Percentiles rank a stretch among this genome's conserved stretches.
These are phyloP conservation scores for Caenorhabditis sp. DNA, from an alignment of 2,888 invertebrate genomes.

Conservation along the genomic window DNA sequence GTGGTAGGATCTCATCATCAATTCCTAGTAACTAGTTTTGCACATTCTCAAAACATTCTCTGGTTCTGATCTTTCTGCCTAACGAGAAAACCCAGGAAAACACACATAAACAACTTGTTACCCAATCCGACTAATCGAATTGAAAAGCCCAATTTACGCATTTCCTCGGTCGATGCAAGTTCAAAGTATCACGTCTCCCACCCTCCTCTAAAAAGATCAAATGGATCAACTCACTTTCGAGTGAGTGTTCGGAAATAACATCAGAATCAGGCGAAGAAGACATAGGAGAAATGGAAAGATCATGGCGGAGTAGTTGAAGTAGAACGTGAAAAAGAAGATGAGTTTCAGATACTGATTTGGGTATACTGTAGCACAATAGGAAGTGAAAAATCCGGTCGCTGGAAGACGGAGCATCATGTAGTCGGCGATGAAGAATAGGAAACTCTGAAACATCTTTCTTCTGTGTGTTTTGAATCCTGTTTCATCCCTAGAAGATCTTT, in stretches of 20 bases:
- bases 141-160: slow-evolving; percentile 31
- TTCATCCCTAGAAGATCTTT: background rate
- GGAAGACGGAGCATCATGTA: slow-evolving; percentile 64
- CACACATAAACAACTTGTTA: slow-evolving; percentile 20
- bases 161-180: slow-evolving; percentile 20
- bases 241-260: slow-evolving; percentile 57
- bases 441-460: slow-evolving; percentile 42
- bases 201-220: background rate
- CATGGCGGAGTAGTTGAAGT: slow-evolving; percentile 65
- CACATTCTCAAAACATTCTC: background rate
- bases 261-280: slow-evolving; percentile 48
- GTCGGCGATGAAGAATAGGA: slow-evolving; percentile 55
- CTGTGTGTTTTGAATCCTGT: background rate
- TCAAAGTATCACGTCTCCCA: slow-evolving; percentile 23
- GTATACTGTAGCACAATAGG: slow-evolving; percentile 38
- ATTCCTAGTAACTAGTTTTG: background rate
- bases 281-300: slow-evolving; percentile 55
- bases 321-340: slow-evolving; percentile 65
- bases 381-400: slow-evolving; percentile 57
- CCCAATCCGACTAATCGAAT: slow-evolving; percentile 3
- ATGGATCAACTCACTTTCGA: slow-evolving; percentile 28
- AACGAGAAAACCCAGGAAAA: background rate
- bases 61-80: background rate
- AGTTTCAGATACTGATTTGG: slow-evolving; percentile 55
- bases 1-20: no score